These are phyloP conservation scores for Arbacia lixula DNA, from an alignment of 53 echinoderm and acorn worm species.

Conservation along the genomic window DNA sequence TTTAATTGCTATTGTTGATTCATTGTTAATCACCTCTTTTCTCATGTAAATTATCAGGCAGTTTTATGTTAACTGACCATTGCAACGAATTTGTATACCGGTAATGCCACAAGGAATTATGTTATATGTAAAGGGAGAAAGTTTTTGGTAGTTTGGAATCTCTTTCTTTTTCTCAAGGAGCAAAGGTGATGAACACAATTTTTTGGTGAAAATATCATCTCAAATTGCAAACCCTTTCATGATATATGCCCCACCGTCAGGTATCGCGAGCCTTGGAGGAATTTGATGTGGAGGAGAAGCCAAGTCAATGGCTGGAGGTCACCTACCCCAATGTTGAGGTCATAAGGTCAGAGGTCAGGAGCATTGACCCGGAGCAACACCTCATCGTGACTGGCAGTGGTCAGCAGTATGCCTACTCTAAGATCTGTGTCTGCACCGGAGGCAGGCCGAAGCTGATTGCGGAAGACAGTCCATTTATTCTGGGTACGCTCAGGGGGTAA, in stretches of 20 bases:
- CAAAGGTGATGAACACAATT: no score
- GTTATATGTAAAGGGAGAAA: no score
- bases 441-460: conserved; percentile 79
- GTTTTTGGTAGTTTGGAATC: background rate
- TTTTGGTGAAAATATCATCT: no score
- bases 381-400: conserved; percentile 58
- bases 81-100: no score
- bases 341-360: conserved; percentile 61
- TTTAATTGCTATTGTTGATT: no score
- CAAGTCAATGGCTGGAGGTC: conserved; percentile 64
- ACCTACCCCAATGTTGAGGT: conserved; percentile 70
- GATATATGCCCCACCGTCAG: conserved; percentile 11
- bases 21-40: no score
- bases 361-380: conserved; percentile 53
- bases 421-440: conserved; percentile 89
- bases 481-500: no score
- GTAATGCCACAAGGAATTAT: no score
- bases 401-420: conserved; percentile 48
- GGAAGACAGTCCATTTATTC: conserved; percentile 75
- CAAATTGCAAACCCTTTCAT: background rate
- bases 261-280: conserved; percentile 82
- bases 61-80: no score
- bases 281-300: conserved; percentile 94
- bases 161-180: background rate
- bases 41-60: no score